Evolutionary conservation across 2,888 invertebrate species (phyloP).

Genomic region (Gasteruption jaculator): DNA sequence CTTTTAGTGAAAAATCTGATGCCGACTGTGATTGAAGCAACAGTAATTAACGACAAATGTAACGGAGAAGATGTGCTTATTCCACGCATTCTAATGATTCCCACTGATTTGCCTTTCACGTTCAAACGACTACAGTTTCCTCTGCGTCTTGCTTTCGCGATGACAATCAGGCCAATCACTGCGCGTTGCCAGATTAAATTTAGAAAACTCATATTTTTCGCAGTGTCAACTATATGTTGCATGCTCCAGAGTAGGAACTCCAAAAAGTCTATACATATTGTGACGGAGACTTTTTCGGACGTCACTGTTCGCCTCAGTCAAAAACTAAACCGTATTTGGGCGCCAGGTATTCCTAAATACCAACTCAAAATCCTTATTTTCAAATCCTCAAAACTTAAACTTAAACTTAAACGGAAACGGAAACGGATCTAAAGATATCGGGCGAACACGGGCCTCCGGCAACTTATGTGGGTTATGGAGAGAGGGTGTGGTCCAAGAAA

Average conservation of each 20-base stretch:
- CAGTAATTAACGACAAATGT: slow-evolving; percentile 24
- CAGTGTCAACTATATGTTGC: slow-evolving; percentile 43
- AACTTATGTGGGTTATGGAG: too few species aligned
- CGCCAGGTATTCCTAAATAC: too few species aligned
- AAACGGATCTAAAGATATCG: too few species aligned
- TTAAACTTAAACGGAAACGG: too few species aligned
- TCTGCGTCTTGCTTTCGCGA: slow-evolving; percentile 33
- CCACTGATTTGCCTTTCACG: slow-evolving; percentile 23
- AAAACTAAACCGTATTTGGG: too few species aligned
- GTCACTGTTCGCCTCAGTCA: too few species aligned
- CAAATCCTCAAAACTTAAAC: too few species aligned
- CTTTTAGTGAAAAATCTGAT: slow-evolving; percentile 26
- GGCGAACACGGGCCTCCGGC: too few species aligned
- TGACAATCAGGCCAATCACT: slow-evolving; percentile 41
- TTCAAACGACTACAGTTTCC: slow-evolving; percentile 34
- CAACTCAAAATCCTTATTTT: too few species aligned
- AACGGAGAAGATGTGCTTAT: slow-evolving; percentile 19
- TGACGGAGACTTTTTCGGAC: too few species aligned
- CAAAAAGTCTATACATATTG: too few species aligned
- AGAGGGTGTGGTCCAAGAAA: too few species aligned
- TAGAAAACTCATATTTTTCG: slow-evolving; percentile 36
- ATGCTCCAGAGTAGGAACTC: slow-evolving; percentile 32
- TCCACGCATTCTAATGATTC: slow-evolving; percentile 23
- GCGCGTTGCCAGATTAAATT: slow-evolving; percentile 35
- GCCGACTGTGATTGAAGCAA: slow-evolving; percentile 32